Percentiles rank a stretch among this genome's conserved stretches.
These are phyloP conservation scores for Drosophila emarginata DNA, from an alignment of 2,888 invertebrate genomes.

Conservation along the genomic window DNA sequence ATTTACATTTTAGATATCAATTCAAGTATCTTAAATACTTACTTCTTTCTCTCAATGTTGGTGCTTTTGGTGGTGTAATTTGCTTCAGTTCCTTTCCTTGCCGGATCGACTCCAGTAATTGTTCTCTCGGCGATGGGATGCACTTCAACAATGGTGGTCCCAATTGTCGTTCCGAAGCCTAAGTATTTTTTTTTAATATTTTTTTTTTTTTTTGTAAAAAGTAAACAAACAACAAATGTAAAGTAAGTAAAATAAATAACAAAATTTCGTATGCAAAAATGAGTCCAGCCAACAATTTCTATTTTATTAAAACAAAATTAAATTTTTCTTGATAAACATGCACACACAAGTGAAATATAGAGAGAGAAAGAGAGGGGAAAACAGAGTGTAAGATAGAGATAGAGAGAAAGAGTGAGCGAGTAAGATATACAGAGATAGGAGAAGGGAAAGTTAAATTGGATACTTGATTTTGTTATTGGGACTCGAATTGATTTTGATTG, in stretches of 20 bases:
- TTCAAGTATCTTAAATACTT: slow-evolving; percentile 79
- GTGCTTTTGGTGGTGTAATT: slow-evolving; percentile 78
- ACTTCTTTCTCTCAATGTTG: slow-evolving; percentile 84
- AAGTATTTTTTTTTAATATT: background rate
- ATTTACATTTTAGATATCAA: background rate
- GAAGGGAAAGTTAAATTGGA: slow-evolving; percentile 5
- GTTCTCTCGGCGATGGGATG: slow-evolving; percentile 91
- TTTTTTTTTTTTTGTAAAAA: background rate
- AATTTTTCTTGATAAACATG: slow-evolving; percentile 2
- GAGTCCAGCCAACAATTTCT: background rate
- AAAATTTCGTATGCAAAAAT: background rate
- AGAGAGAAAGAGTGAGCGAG: background rate
- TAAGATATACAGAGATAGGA: background rate
- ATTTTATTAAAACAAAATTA: slow-evolving; percentile 11
- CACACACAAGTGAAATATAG: background rate
- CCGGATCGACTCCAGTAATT: slow-evolving; percentile 93
- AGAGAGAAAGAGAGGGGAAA: background rate
- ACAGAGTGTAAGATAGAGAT: background rate
- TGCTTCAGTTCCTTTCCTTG: slow-evolving; percentile 88
- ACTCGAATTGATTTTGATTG: slow-evolving; percentile 3
- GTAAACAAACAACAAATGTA: background rate
- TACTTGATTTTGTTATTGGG: slow-evolving; percentile 20
- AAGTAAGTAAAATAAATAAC: background rate
- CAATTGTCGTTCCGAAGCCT: slow-evolving; percentile 93
- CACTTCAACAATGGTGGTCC: slow-evolving; percentile 86